Base-by-base conservation (phyloP, 2,797 vertebrate genomes). In the Choloepus didactylus region DNA sequence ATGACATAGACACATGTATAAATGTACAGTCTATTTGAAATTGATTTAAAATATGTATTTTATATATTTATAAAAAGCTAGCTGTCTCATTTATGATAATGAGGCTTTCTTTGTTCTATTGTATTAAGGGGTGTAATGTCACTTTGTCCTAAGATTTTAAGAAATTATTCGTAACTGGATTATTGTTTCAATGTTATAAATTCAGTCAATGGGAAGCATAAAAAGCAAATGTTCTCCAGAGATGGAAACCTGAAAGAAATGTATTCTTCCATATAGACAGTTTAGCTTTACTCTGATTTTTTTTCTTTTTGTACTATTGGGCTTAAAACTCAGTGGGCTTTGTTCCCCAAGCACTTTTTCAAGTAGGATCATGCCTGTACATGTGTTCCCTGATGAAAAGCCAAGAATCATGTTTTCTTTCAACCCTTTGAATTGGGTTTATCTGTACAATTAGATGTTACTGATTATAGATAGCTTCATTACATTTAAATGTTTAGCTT, bases 111-210 rank as follows among this genome's bases (percentile, higher is more conserved):
- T 88, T 56, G 12, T 81, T 93, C 87, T 81, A 76, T 54, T 72
- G 6, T 87, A 72, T 7, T 62, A 83, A 69, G 27, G 76, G 8
- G 25, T 56, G 6, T 87, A 77, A 51, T 93, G 35, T 66, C 86
- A 91, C 51, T 44, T 91, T 88, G 31, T 77, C 41, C 75, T 88
- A 91, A 75, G 31, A 85, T 70, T 79, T 80, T 59, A 38, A 85
- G 85, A 82, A 79, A 59, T 9, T 51, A 73, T 23, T 73, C 7
- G 41, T 77, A 49, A 80, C 18, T 87, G 8, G 51, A 0, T 86
- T 84, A 2, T 81, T 16, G 80, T 69, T 1, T 77, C 35, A 60
- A 0, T 95, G 66, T 95, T 92, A 25, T 51, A 87, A 92, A 88
- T 2, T 80, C 12, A 82, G 16, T 85, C 2, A 69, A n/a, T 27